Conservation (phyloP, 2,113 vertebrate species). For the Cairina moschata region DNA sequence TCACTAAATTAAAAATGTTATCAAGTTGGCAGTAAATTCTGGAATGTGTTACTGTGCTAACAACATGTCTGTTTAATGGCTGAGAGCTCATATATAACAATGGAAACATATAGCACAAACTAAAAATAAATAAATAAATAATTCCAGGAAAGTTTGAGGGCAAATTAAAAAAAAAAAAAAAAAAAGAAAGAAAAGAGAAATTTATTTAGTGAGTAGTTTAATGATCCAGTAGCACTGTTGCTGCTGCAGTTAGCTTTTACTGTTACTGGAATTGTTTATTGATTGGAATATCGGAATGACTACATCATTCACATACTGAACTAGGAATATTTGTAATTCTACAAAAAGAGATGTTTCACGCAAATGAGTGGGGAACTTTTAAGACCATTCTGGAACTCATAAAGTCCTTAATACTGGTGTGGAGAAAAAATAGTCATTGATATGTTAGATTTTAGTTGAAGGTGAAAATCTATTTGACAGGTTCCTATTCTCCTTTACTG, state of each 20-base stretch:
- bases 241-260: background rate
- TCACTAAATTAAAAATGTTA: slow-evolving; percentile 72
- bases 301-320: background rate
- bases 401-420: background rate
- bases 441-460: background rate
- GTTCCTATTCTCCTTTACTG: background rate
- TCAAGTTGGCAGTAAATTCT: slow-evolving; percentile 67
- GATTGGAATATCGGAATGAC: background rate
- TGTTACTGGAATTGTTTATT: slow-evolving; percentile 24
- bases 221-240: slow-evolving; percentile 15
- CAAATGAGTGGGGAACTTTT: background rate
- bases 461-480: background rate
- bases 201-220: background rate
- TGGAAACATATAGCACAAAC: slow-evolving; percentile 8
- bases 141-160: slow-evolving; percentile 23
- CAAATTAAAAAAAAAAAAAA: background rate
- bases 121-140: background rate
- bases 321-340: background rate
- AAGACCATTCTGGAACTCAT: background rate
- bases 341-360: slow-evolving; percentile 1
- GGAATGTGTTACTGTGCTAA: slow-evolving; percentile 39
- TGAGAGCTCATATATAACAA: slow-evolving; percentile 15
- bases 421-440: background rate
- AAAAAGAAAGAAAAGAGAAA: background rate
- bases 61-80: slow-evolving; percentile 38